These are phyloP conservation scores for Melanostoma mellinum DNA, from an alignment of 2,888 invertebrate genomes.

Conservation along the genomic window DNA sequence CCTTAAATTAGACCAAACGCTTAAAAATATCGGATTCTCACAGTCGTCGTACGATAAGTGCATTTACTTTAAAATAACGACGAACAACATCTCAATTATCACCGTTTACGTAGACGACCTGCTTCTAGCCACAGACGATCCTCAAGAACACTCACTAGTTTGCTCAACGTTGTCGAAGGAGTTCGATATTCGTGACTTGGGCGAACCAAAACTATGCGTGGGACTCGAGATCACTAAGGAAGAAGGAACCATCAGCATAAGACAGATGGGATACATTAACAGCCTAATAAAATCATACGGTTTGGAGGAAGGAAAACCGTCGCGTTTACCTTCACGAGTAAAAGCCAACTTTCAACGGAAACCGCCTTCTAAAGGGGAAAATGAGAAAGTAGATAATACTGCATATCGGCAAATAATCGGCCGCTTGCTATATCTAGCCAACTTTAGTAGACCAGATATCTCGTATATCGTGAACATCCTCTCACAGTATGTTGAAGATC, in stretches of 20 bases:
- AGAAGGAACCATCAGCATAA: slow-evolving; percentile 8
- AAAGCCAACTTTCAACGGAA: slow-evolving; percentile 22
- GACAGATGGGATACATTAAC: slow-evolving; percentile 33
- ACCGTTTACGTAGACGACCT: slow-evolving; percentile 41
- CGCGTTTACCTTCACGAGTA: slow-evolving; percentile 12
- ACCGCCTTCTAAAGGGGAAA: slow-evolving; percentile 14
- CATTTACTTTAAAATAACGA: slow-evolving; percentile 15
- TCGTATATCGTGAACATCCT: slow-evolving; percentile 30
- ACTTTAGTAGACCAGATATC: slow-evolving; percentile 52
- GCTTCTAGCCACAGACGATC: slow-evolving; percentile 18
- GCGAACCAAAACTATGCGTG: slow-evolving; percentile 27
- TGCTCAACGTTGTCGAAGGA: slow-evolving; percentile 10
- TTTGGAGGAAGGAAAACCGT: slow-evolving; percentile 19
- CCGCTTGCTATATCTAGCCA: slow-evolving; percentile 30
- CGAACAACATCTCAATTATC: slow-evolving; percentile 17
- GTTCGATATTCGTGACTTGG: slow-evolving; percentile 47
- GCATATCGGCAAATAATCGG: slow-evolving; percentile 20
- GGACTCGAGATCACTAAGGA: background rate
- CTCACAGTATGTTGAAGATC: slow-evolving; percentile 8
- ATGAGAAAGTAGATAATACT: slow-evolving; percentile 16
- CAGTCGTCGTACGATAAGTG: background rate
- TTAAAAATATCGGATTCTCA: background rate
- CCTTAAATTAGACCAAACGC: background rate
- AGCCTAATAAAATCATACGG: slow-evolving; percentile 19
- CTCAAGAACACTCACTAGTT: slow-evolving; percentile 12